Base-by-base conservation (phyloP, 2,888 invertebrate genomes). In the Amiota minor region DNA sequence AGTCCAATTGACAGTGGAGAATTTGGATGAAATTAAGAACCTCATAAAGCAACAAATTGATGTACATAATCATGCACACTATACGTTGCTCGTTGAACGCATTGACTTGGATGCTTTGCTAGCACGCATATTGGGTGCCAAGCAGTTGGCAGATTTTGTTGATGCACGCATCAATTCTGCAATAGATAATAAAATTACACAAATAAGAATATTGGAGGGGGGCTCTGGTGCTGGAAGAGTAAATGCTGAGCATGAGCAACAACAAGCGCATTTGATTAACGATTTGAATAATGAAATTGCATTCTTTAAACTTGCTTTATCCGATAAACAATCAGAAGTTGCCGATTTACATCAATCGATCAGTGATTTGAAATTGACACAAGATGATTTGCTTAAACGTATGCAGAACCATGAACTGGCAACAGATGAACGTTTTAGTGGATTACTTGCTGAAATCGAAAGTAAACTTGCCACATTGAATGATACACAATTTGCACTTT, bases 261-360 rank as follows among this genome's bases (percentile, higher is more conserved):
- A 16, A 82, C 91, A 92, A 23, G 91, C 91, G 79, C 86, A 86
- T 72, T 90, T 92, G 89, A 91, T 92, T 11, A 81, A 91, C 9
- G 91, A 91, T 73, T 90, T 92, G 0, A 91, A 92, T 74, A 87
- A 87, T 2, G 92, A 92, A 78, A 90, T 94, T 8, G 91, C 91
- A 56, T 90, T 89, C 74, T 91, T 93, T 74, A 92, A 92, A 80
- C 88, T 91, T 10, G 91, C 92, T 76, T 87, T 92, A 9, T 88
- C 90, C 0, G 91, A 91, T 71, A 88, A 92, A 70, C 91, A 91
- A 76, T 90, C 90, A 0, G 88, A 88, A 74, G 87, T 89, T 74
- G 82, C 86, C 2, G 82, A 86, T 74, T 75, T 89, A 8, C 86
- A 89, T 59, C 82, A 81, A 64, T 88, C 88, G 1, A 84, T 89